Evolutionary conservation across 1,140 invertebrate genomes (phyloP).

Genomic region (Linepithema humile): DNA sequence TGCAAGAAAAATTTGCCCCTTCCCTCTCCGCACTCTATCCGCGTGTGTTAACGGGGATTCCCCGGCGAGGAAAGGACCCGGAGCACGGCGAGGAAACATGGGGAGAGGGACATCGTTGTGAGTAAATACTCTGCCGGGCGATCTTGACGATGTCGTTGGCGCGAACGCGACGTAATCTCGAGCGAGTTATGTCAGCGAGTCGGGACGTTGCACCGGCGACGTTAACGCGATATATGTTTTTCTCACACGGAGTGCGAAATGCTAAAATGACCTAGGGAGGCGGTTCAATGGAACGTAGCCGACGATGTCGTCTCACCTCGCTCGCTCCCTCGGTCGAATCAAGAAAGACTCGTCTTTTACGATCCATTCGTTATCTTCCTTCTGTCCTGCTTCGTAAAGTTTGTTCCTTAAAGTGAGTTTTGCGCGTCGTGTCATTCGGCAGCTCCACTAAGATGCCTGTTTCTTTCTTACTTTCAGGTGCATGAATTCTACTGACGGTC

Average conservation of each 20-base stretch:
- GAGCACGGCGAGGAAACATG: constrained; percentile 69
- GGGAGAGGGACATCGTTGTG: constrained; percentile 76
- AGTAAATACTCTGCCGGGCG: constrained; percentile 71
- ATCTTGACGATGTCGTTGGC: not conserved
- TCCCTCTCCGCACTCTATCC: constrained; percentile 15
- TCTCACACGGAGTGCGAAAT: not conserved
- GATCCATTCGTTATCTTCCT: not conserved
- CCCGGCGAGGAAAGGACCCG: constrained; percentile 65
- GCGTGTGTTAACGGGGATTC: constrained; percentile 44
- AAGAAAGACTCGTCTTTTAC: not conserved
- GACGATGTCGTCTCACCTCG: not conserved
- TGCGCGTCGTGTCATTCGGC: not conserved
- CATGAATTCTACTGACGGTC: constrained; percentile 77
- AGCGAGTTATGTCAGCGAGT: not conserved
- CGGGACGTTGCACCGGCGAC: not conserved
- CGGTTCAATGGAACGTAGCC: not conserved
- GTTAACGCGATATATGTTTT: not conserved
- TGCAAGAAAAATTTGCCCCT: constrained; percentile 58
- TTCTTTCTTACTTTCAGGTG: constrained; percentile 74
- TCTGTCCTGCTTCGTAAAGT: too few relatives aligned
- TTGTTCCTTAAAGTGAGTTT: too few relatives aligned
- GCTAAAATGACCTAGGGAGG: not conserved
- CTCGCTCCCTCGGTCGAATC: not conserved
- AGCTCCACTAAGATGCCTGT: not conserved
- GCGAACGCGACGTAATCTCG: not conserved